phyloP scores from a whole-genome alignment of 2,113 vertebrate species.

The Poeciliopsis occidentalis region DNA sequence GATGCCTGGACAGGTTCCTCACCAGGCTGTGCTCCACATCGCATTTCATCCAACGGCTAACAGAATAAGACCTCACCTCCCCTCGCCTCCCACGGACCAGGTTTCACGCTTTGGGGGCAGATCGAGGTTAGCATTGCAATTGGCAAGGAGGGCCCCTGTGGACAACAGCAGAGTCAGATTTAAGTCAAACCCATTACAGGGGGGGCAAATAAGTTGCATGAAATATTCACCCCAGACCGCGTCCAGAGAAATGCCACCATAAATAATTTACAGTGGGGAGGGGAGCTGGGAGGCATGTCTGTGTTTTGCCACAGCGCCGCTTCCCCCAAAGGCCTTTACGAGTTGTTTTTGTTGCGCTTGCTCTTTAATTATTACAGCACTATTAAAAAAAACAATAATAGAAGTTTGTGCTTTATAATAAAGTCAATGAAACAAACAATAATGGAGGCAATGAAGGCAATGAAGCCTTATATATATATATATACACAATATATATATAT shows the following conservation, averaged over 20 bases:
- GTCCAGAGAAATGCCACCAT: conserved; percentile 52
- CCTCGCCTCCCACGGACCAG: background rate
- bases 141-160: conserved; percentile 19
- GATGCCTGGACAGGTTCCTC: background rate
- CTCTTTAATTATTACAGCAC: background rate
- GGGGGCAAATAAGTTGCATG: conserved; percentile 69
- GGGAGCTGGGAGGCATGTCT: conserved; percentile 42
- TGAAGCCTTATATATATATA: too few species aligned
- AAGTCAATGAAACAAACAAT: background rate
- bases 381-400: background rate
- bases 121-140: conserved; percentile 32
- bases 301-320: conserved; percentile 40
- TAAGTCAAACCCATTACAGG: conserved; percentile 65
- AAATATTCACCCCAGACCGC: conserved; percentile 68
- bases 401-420: background rate
- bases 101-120: conserved; percentile 19
- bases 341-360: conserved; percentile 1
- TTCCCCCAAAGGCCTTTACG: conserved; percentile 1
- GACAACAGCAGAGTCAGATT: conserved; percentile 27
- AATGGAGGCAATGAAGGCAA: too few species aligned
- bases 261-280: conserved; percentile 61
- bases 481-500: too few species aligned
- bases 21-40: too few species aligned
- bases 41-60: too few species aligned
- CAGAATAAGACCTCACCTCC: too few species aligned